Conservation (phyloP, 2,888 invertebrate species). For the Lithophane ornitopus region DNA sequence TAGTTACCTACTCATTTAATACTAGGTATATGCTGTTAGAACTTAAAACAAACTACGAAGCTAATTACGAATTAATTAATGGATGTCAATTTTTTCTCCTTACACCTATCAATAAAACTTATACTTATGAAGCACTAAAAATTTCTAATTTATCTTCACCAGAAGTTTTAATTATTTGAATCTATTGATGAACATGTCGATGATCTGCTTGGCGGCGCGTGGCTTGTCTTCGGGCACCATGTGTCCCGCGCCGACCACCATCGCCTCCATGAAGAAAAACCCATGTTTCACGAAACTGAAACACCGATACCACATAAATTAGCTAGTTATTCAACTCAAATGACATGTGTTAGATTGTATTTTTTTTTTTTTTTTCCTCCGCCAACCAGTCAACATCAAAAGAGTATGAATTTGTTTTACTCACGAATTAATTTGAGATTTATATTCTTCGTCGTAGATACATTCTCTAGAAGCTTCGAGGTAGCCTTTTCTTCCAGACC, state of each 20-base stretch:
- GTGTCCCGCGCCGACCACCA: constrained; percentile 89
- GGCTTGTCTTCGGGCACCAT: constrained; percentile 86
- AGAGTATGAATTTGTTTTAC: constrained; percentile 7
- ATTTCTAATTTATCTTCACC: neutral
- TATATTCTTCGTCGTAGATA: constrained; percentile 18
- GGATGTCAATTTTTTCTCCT: neutral
- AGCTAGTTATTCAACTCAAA: neutral
- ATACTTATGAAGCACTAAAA: neutral
- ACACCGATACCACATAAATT: neutral
- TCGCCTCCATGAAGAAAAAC: constrained; percentile 78
- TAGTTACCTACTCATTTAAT: neutral
- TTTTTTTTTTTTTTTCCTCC: no score
- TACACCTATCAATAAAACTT: neutral
- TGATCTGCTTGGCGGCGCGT: constrained; percentile 73
- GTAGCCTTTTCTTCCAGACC: constrained; percentile 22
- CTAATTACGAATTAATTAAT: neutral
- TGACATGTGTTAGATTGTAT: no score
- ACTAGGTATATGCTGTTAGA: neutral
- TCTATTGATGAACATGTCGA: constrained; percentile 52
- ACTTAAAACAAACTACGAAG: neutral
- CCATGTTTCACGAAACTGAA: constrained; percentile 17
- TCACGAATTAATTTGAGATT: constrained; percentile 22
- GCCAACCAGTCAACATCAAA: no score
- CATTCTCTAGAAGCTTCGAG: constrained; percentile 1
- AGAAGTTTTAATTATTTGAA: constrained; percentile 26